A percentile compares a stretch with the other conserved stretches of the same genome.
These are phyloP conservation scores for Embiotoca jacksoni DNA, from an alignment of 2,113 vertebrate genomes.

Conservation along the genomic window DNA sequence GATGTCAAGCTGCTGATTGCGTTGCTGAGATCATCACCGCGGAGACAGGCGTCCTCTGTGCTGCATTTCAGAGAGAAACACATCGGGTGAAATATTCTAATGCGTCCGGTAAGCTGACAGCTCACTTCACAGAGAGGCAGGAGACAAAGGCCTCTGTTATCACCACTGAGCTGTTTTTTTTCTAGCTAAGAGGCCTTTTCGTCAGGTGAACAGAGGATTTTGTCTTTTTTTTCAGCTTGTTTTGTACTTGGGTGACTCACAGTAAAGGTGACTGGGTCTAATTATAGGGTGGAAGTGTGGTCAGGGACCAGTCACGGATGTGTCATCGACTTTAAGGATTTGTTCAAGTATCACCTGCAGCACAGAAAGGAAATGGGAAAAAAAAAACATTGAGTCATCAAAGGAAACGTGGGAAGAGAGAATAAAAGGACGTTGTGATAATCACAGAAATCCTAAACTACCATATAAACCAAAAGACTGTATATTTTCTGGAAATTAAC, in stretches of 20 bases:
- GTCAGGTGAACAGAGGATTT: not conserved
- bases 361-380: no score
- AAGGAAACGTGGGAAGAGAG: no score
- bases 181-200: not conserved
- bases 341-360: no score
- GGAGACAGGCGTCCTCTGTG: not conserved
- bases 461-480: no score
- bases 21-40: not conserved
- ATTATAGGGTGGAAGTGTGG: no score
- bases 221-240: not conserved
- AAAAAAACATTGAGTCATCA: no score
- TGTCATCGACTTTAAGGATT: no score
- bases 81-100: not conserved
- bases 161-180: slow-evolving; percentile 2
- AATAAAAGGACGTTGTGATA: no score
- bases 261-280: not conserved
- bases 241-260: not conserved
- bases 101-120: not conserved
- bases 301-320: no score
- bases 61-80: slow-evolving; percentile 2
- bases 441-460: no score
- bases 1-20: not conserved
- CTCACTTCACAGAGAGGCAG: not conserved
- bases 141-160: not conserved
- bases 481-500: no score